Evolutionary conservation across 2,888 invertebrate species (phyloP), one percentile per base, ranked within the genome.

Genomic region (Scaptomyza polygonia): DNA sequence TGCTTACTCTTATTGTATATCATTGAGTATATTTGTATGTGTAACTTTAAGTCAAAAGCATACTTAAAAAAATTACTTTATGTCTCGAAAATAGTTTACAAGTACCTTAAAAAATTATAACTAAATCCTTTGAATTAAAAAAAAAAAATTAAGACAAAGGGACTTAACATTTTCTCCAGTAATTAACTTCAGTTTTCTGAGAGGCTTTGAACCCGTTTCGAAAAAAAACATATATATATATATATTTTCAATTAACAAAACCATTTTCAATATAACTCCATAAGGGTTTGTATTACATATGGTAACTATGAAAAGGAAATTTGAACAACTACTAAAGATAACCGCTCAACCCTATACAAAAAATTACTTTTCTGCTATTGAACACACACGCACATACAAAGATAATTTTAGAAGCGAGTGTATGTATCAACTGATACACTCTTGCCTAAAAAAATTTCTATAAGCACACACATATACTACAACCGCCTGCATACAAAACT

Each of bases 11-110:
- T 43, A 14, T 11, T 14, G 21, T 43, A 43, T 32, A 30, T 45
- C n/a, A 45, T 45, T 45, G 11, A 21, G 45, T 45, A 12, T 52
- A 29, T 34, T 45, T 27, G 55, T 14, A 39, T 49, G 21, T 49
- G 49, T 49, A 56, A 47, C 45, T 16, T 25, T 36, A 47, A 34
- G 25, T 16, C 18, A 56, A 56, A 27, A 29, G 39, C 18, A 48
- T 29, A 12, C 21, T 39, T 18, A 9, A 56, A 39, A 6, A 49
- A 27, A 30, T 16, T 45, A 56, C 39, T 57, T 32, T 7, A 30
- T 54, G 49, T 62, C 44, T 44, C 54, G 5, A 11, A 44, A 39
- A 55, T 36, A 54, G 48, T 48, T 32, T 29, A 34, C 39, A 30
- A 25, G 34, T 27, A 54, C 25, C 27, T 47, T 9, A 7, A 34